phyloP scores from a whole-genome alignment of 2,113 vertebrate genomes.

The Heloderma charlesbogerti region DNA sequence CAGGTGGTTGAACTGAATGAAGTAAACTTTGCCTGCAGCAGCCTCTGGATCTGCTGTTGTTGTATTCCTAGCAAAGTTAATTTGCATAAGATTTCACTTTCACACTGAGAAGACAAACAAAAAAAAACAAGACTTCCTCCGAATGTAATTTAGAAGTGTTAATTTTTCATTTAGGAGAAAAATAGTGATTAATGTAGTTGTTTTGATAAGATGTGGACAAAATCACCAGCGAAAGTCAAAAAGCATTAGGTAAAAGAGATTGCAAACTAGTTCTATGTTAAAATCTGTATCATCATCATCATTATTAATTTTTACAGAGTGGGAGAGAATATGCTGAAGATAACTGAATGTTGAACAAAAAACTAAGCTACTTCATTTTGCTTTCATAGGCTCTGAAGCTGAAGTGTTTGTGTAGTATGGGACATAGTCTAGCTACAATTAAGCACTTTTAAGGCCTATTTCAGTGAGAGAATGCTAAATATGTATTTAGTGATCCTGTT shows the following conservation, averaged over 20 bases:
- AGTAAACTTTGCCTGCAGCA: conserved; percentile 58
- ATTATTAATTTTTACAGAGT: too few species aligned
- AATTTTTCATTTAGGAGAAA: not conserved
- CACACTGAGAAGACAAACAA: not conserved
- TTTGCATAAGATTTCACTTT: conserved; percentile 42
- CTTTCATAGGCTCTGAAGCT: not conserved
- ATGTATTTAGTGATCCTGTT: not conserved
- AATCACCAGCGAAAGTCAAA: not conserved
- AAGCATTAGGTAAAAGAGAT: not conserved
- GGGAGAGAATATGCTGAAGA: not conserved
- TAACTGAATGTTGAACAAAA: not conserved
- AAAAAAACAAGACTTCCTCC: conserved; percentile 13
- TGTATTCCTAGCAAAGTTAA: conserved; percentile 35
- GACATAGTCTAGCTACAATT: too few species aligned
- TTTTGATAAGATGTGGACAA: not conserved
- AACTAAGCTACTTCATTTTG: not conserved
- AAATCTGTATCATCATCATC: not conserved
- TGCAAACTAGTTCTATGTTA: not conserved
- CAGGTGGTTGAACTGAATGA: conserved; percentile 48
- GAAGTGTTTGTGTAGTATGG: not conserved
- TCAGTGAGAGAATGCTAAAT: not conserved
- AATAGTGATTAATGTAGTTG: not conserved
- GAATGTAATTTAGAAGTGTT: conserved; percentile 4
- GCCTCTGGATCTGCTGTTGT: conserved; percentile 61
- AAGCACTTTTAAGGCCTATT: too few species aligned